Percentiles rank a stretch among this genome's conserved stretches.
phyloP scores from a whole-genome alignment of 2,888 invertebrate species.

The Ectropis crepuscularia region DNA sequence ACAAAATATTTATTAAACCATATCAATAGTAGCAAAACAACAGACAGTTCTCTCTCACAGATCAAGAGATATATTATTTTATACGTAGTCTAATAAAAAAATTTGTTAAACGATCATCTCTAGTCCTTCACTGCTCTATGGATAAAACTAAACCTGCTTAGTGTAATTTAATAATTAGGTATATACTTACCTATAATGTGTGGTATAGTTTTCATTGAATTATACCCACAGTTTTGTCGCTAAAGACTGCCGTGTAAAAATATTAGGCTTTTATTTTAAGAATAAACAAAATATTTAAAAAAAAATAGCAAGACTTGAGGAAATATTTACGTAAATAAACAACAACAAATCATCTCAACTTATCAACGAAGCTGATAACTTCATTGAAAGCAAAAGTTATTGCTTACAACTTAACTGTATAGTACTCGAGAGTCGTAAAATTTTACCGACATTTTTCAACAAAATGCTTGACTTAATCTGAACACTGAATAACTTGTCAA shows the following conservation, averaged over 20 bases:
- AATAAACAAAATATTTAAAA: neutral
- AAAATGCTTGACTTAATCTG: conserved; percentile 33
- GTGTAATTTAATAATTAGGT: no score
- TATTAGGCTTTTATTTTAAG: neutral
- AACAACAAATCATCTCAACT: conserved; percentile 21
- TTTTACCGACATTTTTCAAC: conserved; percentile 36
- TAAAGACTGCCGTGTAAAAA: neutral
- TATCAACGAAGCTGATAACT: conserved; percentile 35
- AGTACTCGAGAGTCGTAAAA: conserved; percentile 39
- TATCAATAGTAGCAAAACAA: no score
- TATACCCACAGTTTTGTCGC: no score
- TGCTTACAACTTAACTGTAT: conserved; percentile 34
- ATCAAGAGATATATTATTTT: no score
- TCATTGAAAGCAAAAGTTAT: conserved; percentile 43
- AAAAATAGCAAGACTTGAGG: neutral
- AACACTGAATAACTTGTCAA: conserved; percentile 34
- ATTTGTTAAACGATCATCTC: no score
- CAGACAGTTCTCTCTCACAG: no score
- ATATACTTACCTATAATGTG: no score
- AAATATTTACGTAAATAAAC: neutral
- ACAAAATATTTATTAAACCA: no score
- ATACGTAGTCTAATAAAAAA: no score
- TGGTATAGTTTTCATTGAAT: no score
- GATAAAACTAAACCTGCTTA: no score
- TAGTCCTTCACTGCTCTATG: no score